Percentiles rank a stretch among this genome's conserved stretches.
These are phyloP conservation scores for Tautogolabrus adspersus DNA, from an alignment of 2,113 vertebrate genomes.

Conservation along the genomic window DNA sequence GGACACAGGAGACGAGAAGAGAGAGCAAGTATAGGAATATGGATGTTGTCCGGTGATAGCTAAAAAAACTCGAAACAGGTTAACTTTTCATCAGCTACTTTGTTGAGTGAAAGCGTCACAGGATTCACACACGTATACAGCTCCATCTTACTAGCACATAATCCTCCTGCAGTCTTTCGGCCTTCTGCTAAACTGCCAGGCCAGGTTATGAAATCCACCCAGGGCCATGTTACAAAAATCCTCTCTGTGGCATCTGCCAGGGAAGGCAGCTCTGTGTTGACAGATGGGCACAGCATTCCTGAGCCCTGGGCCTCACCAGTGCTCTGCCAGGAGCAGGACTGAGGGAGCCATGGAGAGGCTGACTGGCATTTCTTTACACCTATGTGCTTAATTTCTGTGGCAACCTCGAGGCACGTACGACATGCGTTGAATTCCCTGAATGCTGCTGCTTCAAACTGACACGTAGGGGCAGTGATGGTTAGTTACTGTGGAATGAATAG, in stretches of 20 bases:
- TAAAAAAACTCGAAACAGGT: conserved; percentile 11
- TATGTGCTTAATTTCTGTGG: conserved; percentile 84
- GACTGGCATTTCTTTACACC: conserved; percentile 84
- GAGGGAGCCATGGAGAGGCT: conserved; percentile 65
- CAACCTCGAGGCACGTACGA: conserved; percentile 80
- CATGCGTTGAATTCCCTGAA: conserved; percentile 75
- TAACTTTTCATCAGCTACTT: conserved; percentile 4
- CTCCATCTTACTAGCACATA: conserved; percentile 51
- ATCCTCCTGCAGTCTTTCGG: conserved; percentile 45
- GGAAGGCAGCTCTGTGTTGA: conserved; percentile 80
- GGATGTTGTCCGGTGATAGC: conserved; percentile 10
- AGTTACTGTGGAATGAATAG: conserved; percentile 62
- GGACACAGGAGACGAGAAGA: conserved; percentile 29
- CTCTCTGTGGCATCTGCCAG: conserved; percentile 80
- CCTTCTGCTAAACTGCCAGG: conserved; percentile 51
- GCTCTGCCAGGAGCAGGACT: conserved; percentile 75
- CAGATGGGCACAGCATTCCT: conserved; percentile 86
- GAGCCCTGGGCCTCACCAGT: conserved; percentile 63
- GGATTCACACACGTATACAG: conserved; percentile 28
- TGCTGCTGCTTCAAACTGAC: conserved; percentile 69
- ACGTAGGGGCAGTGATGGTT: conserved; percentile 60
- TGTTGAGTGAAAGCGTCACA: conserved; percentile 1
- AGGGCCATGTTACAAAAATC: conserved; percentile 79
- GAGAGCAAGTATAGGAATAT: conserved; percentile 12
- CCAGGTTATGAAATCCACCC: conserved; percentile 80